Conservation (phyloP, 2,888 invertebrate species). For the Sturmia bella region DNA sequence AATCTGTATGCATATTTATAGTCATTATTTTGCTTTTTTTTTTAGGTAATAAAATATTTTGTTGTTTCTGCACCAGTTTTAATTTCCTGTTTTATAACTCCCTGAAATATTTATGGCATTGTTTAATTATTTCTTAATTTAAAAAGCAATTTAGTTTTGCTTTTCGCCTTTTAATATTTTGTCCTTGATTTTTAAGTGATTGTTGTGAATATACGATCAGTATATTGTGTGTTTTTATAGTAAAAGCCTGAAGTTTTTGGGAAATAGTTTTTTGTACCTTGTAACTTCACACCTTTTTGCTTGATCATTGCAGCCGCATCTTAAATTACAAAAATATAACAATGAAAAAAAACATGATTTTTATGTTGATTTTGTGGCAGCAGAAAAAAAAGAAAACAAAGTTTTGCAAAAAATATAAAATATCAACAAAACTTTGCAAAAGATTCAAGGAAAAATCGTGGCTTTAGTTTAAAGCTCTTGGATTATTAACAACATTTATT, state of each 20-base stretch:
- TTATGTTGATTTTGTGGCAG: conserved; percentile 30
- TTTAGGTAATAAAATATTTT: neutral
- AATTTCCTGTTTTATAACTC: neutral
- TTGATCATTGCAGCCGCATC: conserved; percentile 40
- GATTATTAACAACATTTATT: neutral
- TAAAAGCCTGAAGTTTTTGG: neutral
- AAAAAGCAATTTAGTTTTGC: neutral
- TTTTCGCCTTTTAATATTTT: neutral
- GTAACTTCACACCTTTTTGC: conserved; percentile 57
- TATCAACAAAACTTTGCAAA: conserved; percentile 17
- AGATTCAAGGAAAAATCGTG: conserved; percentile 60
- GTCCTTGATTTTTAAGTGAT: conserved; percentile 41
- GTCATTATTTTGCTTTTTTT: neutral
- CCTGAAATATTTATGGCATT: neutral
- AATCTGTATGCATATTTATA: too few species aligned
- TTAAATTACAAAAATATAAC: neutral
- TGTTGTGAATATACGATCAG: conserved; percentile 19
- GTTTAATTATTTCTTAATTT: conserved; percentile 7
- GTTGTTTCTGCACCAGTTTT: neutral
- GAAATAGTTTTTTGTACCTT: conserved; percentile 5
- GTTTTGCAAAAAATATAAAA: conserved; percentile 12
- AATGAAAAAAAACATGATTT: conserved; percentile 47
- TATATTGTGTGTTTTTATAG: neutral
- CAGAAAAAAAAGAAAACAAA: conserved; percentile 4
- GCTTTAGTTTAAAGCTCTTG: conserved; percentile 22